Conservation (phyloP, 2,113 vertebrate species). For the Ammodytes dubius region DNA sequence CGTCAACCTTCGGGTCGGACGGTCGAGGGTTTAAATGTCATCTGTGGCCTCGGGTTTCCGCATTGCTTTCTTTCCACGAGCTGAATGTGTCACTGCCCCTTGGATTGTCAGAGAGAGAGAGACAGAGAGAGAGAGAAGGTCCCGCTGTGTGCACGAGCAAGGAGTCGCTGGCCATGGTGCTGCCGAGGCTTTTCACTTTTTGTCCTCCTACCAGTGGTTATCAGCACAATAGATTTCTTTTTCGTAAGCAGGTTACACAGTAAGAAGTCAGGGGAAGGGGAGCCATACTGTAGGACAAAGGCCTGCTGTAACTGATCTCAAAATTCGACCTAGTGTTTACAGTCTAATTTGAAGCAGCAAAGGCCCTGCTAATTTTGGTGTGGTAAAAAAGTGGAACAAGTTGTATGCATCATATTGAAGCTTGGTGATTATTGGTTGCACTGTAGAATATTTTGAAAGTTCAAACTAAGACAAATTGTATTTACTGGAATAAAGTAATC, state of each 20-base stretch:
- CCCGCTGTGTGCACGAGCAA: neutral
- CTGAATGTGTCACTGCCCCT: neutral
- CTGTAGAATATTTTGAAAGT: no score
- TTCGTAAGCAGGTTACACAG: neutral
- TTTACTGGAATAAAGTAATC: no score
- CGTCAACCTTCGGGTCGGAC: neutral
- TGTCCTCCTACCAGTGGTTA: neutral
- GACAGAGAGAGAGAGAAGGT: no score
- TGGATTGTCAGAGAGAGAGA: no score
- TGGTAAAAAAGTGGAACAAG: no score
- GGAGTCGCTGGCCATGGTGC: conserved; percentile 73
- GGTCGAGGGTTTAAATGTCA: conserved; percentile 19
- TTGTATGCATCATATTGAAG: no score
- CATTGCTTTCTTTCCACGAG: neutral
- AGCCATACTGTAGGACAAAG: neutral
- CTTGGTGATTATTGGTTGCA: no score
- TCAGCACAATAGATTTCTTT: neutral
- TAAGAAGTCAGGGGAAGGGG: neutral
- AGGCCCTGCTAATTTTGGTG: no score
- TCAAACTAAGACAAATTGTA: no score
- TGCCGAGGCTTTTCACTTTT: conserved; percentile 10
- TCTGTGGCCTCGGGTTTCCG: conserved; percentile 10
- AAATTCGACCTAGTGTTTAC: no score
- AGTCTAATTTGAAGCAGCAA: no score
- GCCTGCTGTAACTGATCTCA: no score